A percentile compares a stretch with the other conserved stretches of the same genome.
Conservation (phyloP, 2,888 invertebrate species). For the Thymelicus sylvestris region DNA sequence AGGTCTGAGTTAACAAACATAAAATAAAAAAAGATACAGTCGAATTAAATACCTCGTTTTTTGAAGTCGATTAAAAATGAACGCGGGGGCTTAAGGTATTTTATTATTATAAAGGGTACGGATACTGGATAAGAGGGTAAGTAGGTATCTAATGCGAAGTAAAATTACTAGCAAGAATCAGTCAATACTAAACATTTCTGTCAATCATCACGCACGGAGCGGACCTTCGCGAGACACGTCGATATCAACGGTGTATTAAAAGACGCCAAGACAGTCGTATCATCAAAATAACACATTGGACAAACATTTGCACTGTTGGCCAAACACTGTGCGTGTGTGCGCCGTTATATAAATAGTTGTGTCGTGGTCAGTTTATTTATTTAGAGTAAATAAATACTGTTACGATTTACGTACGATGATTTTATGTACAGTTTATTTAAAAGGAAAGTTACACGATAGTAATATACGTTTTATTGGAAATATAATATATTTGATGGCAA, state of each 20-base stretch:
- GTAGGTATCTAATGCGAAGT: neutral
- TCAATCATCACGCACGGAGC: slow-evolving; percentile 19
- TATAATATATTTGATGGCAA: too few species aligned
- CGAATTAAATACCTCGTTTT: too few species aligned
- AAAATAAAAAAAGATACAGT: too few species aligned
- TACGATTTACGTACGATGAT: slow-evolving; percentile 10
- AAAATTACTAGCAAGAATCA: neutral
- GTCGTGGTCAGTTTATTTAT: slow-evolving; percentile 33
- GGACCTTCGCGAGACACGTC: slow-evolving; percentile 36
- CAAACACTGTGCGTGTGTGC: slow-evolving; percentile 18
- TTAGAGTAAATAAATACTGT: slow-evolving; percentile 32
- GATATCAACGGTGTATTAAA: slow-evolving; percentile 37
- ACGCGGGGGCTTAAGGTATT: too few species aligned
- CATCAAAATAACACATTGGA: slow-evolving; percentile 46
- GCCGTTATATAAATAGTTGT: slow-evolving; percentile 28
- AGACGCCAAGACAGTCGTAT: slow-evolving; percentile 41
- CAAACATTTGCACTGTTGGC: slow-evolving; percentile 39
- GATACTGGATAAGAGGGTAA: too few species aligned
- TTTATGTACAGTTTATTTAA: slow-evolving; percentile 4
- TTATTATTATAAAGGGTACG: too few species aligned
- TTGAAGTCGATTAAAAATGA: too few species aligned
- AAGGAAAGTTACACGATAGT: neutral
- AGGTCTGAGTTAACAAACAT: too few species aligned
- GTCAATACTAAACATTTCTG: slow-evolving; percentile 29
- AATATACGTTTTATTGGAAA: neutral